Percentiles rank a stretch among this genome's conserved stretches.
Evolutionary conservation across 2,797 vertebrate species (phyloP).

Genomic region (Acomys russatus): DNA sequence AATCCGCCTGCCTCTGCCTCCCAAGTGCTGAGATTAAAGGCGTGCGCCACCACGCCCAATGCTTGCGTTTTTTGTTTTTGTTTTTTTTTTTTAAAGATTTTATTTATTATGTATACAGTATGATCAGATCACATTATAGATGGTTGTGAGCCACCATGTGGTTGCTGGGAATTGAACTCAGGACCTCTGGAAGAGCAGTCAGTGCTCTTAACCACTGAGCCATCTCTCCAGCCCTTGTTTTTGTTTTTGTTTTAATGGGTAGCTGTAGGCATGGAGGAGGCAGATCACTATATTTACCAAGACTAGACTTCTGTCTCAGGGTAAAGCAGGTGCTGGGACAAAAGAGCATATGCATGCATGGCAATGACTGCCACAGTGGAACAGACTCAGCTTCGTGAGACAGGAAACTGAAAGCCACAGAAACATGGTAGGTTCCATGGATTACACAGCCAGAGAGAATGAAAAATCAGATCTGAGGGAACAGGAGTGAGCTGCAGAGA

Average conservation of each 20-base stretch:
- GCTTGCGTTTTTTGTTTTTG: too few relatives aligned
- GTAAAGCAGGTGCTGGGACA: not conserved
- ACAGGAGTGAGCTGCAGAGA: conserved; percentile 29
- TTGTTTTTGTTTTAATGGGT: not conserved
- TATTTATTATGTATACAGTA: too few relatives aligned
- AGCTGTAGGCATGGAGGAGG: not conserved
- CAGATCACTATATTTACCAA: not conserved
- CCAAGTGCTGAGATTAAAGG: too few relatives aligned
- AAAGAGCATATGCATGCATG: not conserved
- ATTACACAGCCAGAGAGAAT: not conserved
- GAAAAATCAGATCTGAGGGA: not conserved
- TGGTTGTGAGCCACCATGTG: too few relatives aligned
- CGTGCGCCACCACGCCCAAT: too few relatives aligned
- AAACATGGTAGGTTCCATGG: not conserved
- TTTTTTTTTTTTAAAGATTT: too few relatives aligned
- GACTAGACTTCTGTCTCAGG: not conserved
- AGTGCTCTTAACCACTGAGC: too few relatives aligned
- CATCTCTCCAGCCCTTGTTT: too few relatives aligned
- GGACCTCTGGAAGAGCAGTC: too few relatives aligned
- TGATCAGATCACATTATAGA: too few relatives aligned
- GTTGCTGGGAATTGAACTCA: too few relatives aligned
- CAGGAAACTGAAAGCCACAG: not conserved
- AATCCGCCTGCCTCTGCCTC: too few relatives aligned
- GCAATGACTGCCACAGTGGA: not conserved
- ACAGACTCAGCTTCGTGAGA: not conserved